These are phyloP conservation scores for Belonocnema kinseyi DNA, from an alignment of 1,140 invertebrate genomes.

Conservation along the genomic window DNA sequence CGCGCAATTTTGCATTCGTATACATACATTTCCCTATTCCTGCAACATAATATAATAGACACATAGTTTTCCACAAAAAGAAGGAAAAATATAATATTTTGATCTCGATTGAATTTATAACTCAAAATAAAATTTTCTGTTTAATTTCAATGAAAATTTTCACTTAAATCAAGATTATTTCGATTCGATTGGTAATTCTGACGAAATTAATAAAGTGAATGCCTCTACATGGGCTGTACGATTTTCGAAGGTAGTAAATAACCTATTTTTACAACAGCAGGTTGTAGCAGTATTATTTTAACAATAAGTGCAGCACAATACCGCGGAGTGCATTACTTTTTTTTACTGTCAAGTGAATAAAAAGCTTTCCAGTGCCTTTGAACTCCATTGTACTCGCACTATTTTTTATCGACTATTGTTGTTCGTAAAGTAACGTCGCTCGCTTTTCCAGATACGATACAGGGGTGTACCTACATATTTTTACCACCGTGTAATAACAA, in stretches of 20 bases:
- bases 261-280: constrained; percentile 38
- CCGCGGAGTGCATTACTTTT: constrained; percentile 42
- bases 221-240: neutral
- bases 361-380: constrained; percentile 25
- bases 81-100: no score
- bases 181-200: no score
- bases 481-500: constrained; percentile 20
- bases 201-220: no score
- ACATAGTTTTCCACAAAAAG: neutral
- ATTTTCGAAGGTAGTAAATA: constrained; percentile 39
- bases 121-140: no score
- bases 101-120: no score
- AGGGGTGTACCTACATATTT: constrained; percentile 2
- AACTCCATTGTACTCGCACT: constrained; percentile 18
- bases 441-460: constrained; percentile 5
- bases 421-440: neutral
- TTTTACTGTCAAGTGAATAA: constrained; percentile 4
- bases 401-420: constrained; percentile 29
- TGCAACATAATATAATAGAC: constrained; percentile 32
- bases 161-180: no score
- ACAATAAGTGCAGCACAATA: constrained; percentile 45
- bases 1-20: constrained; percentile 53
- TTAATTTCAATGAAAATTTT: no score
- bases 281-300: constrained; percentile 38
- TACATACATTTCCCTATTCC: constrained; percentile 51